A percentile compares a stretch with the other conserved stretches of the same genome.
These are phyloP conservation scores for Trinorchestia longiramus DNA, from an alignment of 1,140 invertebrate genomes.

Conservation along the genomic window DNA sequence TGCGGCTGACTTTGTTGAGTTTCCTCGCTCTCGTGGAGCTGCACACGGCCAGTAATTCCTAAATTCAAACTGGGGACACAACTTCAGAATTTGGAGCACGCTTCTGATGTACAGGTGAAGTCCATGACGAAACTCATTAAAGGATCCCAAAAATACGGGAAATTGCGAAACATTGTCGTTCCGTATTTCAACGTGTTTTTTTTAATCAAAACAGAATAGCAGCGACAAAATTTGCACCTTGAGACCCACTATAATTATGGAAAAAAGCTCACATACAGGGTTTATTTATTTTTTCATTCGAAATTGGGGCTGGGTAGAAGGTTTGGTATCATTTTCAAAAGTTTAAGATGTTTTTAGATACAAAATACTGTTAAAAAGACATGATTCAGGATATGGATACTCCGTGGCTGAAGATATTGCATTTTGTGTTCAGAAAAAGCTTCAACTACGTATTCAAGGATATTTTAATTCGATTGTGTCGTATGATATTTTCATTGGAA, in stretches of 20 bases:
- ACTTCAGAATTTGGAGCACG: background rate
- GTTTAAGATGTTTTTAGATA: background rate
- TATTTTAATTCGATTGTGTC: background rate
- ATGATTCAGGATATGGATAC: background rate
- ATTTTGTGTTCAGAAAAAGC: background rate
- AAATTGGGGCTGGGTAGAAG: background rate
- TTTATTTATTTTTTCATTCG: background rate
- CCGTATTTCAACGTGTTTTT: background rate
- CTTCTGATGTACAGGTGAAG: background rate
- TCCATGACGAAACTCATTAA: background rate
- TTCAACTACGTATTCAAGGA: background rate
- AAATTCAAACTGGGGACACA: background rate
- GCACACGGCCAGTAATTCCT: background rate
- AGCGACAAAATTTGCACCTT: background rate
- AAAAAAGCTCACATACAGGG: background rate
- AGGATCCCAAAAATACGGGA: background rate
- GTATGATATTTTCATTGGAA: background rate
- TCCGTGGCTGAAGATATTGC: background rate
- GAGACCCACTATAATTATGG: background rate
- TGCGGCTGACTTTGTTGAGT: background rate
- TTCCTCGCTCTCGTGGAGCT: background rate
- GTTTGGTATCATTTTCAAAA: background rate
- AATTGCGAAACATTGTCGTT: background rate
- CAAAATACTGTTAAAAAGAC: background rate
- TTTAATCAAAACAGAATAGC: background rate